These are phyloP conservation scores for Myocastor coypus DNA, from an alignment of 2,113 vertebrate genomes.

Conservation along the genomic window DNA sequence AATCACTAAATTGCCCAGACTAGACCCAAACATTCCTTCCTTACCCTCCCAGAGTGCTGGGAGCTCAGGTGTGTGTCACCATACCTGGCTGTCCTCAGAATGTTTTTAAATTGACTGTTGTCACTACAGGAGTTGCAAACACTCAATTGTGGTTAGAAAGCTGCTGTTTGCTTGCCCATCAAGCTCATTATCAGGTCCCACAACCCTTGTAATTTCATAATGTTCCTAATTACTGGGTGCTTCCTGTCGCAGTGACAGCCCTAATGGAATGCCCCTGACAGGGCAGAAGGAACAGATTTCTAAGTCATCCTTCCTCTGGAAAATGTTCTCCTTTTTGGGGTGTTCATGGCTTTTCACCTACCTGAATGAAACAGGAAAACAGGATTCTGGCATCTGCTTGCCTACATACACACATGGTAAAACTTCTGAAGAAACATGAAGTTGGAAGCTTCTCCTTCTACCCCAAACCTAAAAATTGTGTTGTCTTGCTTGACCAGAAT, in stretches of 20 bases:
- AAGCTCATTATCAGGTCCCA: background rate
- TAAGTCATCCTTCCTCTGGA: background rate
- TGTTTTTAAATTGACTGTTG: background rate
- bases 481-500: background rate
- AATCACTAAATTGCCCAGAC: background rate
- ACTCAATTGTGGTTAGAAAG: background rate
- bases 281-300: background rate
- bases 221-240: background rate
- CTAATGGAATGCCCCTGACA: background rate
- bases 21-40: no score
- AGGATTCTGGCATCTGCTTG: background rate
- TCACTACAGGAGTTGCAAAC: background rate
- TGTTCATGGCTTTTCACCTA: background rate
- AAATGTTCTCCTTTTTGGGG: background rate
- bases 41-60: background rate
- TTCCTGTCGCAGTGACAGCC: background rate
- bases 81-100: background rate
- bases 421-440: slow-evolving; percentile 8
- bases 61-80: background rate
- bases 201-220: background rate
- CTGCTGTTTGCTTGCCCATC: background rate
- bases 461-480: background rate
- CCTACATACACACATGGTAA: background rate
- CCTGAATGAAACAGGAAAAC: background rate
- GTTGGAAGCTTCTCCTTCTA: background rate